Evolutionary conservation across 1,140 invertebrate species (phyloP).

Genomic region (Diploscapter pachys): DNA sequence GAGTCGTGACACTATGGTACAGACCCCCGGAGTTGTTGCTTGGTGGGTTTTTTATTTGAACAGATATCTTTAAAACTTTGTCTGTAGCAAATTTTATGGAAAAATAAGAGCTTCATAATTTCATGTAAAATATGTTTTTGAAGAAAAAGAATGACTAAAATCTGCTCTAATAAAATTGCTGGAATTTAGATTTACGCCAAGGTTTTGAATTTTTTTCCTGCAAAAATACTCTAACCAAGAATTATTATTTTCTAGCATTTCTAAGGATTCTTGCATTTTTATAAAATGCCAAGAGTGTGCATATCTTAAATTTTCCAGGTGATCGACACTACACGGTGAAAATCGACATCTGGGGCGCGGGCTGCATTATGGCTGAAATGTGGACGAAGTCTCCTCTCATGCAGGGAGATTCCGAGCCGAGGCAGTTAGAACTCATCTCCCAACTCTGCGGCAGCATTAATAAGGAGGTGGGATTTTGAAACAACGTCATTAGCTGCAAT

Average conservation of each 20-base stretch:
- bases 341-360: conserved; percentile 96
- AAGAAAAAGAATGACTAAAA: no score
- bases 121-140: no score
- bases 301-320: not conserved
- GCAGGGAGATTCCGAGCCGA: conserved; percentile 88
- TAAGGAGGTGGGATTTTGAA: conserved; percentile 65
- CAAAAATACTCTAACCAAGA: no score
- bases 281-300: no score
- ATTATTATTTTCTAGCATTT: no score
- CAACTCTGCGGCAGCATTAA: conserved; percentile 94
- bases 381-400: conserved; percentile 82
- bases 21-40: conserved; percentile 81
- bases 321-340: conserved; percentile 85
- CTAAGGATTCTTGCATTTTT: no score
- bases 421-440: conserved; percentile 88
- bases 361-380: conserved; percentile 99
- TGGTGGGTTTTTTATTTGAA: conserved; percentile 67
- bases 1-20: conserved; percentile 97
- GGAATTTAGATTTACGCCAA: no score
- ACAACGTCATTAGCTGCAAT: not conserved
- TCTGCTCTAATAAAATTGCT: no score
- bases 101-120: not conserved
- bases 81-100: not conserved
- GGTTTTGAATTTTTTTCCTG: no score
- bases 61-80: not conserved